These are phyloP conservation scores for Pygmarrhopalites habei DNA, from an alignment of 1,140 invertebrate genomes.

Conservation along the genomic window DNA sequence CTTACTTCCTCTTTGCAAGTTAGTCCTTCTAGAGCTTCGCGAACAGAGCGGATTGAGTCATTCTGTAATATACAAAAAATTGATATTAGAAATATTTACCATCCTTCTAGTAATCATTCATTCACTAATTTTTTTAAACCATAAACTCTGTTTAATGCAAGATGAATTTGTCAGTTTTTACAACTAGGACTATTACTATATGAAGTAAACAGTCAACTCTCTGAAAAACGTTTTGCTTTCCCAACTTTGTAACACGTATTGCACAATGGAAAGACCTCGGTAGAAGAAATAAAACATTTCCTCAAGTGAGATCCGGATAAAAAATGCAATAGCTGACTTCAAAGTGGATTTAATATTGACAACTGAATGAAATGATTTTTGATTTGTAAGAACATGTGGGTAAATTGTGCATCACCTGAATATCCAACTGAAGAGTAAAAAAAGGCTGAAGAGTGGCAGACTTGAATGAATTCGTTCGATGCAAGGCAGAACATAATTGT, in stretches of 20 bases:
- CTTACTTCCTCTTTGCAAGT: conserved; percentile 73
- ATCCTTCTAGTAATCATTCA: too few species aligned
- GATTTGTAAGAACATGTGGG: neutral
- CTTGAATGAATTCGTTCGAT: conserved; percentile 62
- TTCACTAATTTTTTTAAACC: too few species aligned
- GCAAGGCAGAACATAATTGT: conserved; percentile 72
- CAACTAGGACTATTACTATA: conserved; percentile 18
- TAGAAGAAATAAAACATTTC: conserved; percentile 26
- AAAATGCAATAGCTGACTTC: conserved; percentile 22
- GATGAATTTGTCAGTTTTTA: conserved; percentile 14
- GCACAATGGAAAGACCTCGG: conserved; percentile 6
- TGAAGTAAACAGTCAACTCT: conserved; percentile 24
- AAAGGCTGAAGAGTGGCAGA: conserved; percentile 81
- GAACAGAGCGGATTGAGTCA: conserved; percentile 56
- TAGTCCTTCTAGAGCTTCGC: conserved; percentile 75
- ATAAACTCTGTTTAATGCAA: too few species aligned
- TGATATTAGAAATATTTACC: conserved; percentile 2
- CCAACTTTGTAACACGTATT: conserved; percentile 30
- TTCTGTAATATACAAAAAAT: too few species aligned
- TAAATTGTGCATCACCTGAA: conserved; percentile 59
- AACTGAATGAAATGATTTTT: neutral
- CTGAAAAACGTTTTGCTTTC: conserved; percentile 20
- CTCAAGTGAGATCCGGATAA: conserved; percentile 2
- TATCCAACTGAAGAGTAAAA: conserved; percentile 86
- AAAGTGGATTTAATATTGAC: conserved; percentile 7